A percentile compares a stretch with the other conserved stretches of the same genome.
Evolutionary conservation across 2,797 vertebrate species (phyloP).

Genomic region (Morus bassanus): DNA sequence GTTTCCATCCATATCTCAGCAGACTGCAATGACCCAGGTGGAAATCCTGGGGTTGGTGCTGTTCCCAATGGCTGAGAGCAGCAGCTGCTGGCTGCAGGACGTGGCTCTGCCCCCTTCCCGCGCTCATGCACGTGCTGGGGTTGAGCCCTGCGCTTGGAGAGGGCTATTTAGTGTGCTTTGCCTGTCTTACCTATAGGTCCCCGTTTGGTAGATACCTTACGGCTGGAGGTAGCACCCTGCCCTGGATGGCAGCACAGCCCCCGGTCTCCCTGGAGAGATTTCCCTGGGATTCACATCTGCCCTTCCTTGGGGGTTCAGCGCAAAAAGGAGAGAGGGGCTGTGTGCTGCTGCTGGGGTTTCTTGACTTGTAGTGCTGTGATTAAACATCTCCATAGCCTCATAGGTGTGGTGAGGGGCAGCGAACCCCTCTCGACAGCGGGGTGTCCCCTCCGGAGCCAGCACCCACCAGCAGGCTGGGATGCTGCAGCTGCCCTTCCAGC

Average conservation of each 20-base stretch:
- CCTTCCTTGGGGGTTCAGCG: neutral
- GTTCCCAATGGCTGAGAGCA: fast-evolving
- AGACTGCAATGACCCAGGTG: fast-evolving
- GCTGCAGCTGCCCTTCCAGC: neutral
- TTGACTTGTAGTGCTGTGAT: neutral
- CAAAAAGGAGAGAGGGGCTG: neutral
- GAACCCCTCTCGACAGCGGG: fast-evolving
- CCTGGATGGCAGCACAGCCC: fast-evolving
- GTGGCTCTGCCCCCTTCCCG: fast-evolving
- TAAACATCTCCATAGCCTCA: fast-evolving
- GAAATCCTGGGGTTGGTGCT: neutral
- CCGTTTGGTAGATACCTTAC: fast-evolving
- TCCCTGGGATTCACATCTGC: neutral
- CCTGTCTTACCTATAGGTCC: fast-evolving
- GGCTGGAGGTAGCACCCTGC: neutral
- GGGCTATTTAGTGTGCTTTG: fast-evolving
- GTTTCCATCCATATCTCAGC: neutral
- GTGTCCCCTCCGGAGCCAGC: neutral
- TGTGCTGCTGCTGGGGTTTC: neutral
- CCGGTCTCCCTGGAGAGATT: neutral
- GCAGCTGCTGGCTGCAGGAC: neutral
- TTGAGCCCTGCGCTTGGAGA: neutral
- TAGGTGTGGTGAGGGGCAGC: fast-evolving
- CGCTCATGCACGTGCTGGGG: fast-evolving
- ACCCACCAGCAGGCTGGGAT: too few species aligned